Evolutionary conservation across 2,888 invertebrate genomes (phyloP), one percentile per base, ranked within the genome.

Genomic region (Atrina japonica): DNA sequence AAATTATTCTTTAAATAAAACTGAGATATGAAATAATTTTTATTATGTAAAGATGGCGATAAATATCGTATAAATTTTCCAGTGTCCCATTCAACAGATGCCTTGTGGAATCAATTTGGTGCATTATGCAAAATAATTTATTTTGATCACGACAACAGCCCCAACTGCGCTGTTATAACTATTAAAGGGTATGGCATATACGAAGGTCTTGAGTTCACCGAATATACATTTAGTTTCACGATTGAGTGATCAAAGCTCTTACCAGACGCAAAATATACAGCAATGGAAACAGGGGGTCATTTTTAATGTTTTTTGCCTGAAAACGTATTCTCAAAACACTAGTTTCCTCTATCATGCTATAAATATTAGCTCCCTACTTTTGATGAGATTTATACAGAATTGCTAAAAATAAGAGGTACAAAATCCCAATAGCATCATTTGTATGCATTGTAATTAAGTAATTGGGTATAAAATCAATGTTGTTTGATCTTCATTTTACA

Each of bases 201-300:
- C n/a, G 40, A 56, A 56, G 56, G 35, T 56, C 56, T 21, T 23
- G 40, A 40, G 35, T 40, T 56, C 40, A 56, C 56, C 23, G 40
- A 35, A 56, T 56, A 56, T 56, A 56, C 49, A 61, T 61, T 61
- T 49, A 47, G 49, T 27, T 61, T 61, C 35, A 61, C 49, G 47
- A 30, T 30, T 61, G 43, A 49, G 30, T 21, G 61, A 61, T 61
- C 61, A 61, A 61, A 61, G 61, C 30, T 16, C 18, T 5, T 3
- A 25, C 18, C 23, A 23, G 16, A 25, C 23, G 61, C 16, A n/a
- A 47, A 27, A 41, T 27, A 23, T 29, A 30, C 23, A 47, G 21
- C 29, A 29, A 21, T 23, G 21, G 18, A 21, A 23, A 47, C 27
- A 45, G 49, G 49, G 35, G 61, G 61, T 61, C 61, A 49, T 49